Evolutionary conservation across 2,113 vertebrate species (phyloP), one percentile per base, ranked within the genome.

Genomic region (Chaetodon trifascialis): DNA sequence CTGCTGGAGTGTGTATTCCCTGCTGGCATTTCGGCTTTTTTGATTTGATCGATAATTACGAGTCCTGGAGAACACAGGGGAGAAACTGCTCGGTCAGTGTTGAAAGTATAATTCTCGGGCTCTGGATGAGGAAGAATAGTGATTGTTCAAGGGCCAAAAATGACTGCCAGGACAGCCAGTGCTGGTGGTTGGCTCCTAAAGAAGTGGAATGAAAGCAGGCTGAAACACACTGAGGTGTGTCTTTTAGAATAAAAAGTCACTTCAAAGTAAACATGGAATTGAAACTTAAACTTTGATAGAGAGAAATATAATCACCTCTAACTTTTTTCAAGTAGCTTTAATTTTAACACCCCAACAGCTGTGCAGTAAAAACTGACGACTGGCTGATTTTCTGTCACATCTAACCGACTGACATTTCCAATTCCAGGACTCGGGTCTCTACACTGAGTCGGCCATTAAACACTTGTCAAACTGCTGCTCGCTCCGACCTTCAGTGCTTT

Each of bases 1-100:
- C 74, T 70, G 76, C 81, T 81, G 85, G 21, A 79, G 56, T 75
- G 55, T 74, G 83, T 60, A 49, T 78, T 88, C 79, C 85, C 80
- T 42, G 72, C 83, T 90, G 88, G 73, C 59, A 63, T 84, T 84
- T 66, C 0, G 15, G 11, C 38, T 73, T 80, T 79, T 83, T 79
- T 47, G 11, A 79, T 86, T 85, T 68, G 55, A 85, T 88, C 49
- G 40, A 79, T 70, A 86, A 86, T 82, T 85, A 80, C 23, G 14
- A 80, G 51, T 65, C 76, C 25, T 23, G 10, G 63, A 72, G 72
- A 84, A 75, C 38, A 16, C 47, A 3, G 34, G 34, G 23, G 12
- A 68, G 54, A 56, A 81, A 52, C 25, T 36, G 54, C 76, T 60
- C 11, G 19, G 71, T 79, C 68, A 65, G 49, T 63, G 47, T 86